phyloP scores from a whole-genome alignment of 2,888 invertebrate species.

The Himalopsyche kuldschensis region DNA sequence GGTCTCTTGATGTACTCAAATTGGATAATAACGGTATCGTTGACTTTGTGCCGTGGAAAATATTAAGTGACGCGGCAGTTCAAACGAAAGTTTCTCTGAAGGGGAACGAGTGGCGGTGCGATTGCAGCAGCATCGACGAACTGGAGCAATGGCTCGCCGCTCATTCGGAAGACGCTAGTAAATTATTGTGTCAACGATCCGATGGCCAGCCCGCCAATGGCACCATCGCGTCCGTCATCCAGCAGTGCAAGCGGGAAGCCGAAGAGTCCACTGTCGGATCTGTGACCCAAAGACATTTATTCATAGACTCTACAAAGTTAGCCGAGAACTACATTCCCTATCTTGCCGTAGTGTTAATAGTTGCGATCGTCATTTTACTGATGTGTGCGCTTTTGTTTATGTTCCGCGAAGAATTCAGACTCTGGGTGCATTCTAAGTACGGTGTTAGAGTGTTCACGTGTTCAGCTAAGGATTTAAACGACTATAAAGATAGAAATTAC shows the following conservation, averaged over 20 bases:
- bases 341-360: conserved; percentile 70
- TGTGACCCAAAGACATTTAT: conserved; percentile 59
- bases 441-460: conserved; percentile 74
- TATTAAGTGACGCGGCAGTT: conserved; percentile 64
- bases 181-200: conserved; percentile 67
- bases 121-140: conserved; percentile 71
- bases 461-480: conserved; percentile 58
- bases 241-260: conserved; percentile 62
- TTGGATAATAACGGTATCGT: conserved; percentile 78
- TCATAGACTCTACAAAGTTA: conserved; percentile 66
- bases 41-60: conserved; percentile 74
- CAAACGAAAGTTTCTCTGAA: conserved; percentile 72
- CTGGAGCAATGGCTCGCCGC: conserved; percentile 71
- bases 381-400: conserved; percentile 70
- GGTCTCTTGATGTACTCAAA: conserved; percentile 70
- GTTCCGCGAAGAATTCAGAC: conserved; percentile 74
- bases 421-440: conserved; percentile 79
- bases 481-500: conserved; percentile 70
- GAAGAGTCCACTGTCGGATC: conserved; percentile 69
- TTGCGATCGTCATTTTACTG: conserved; percentile 69
- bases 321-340: conserved; percentile 75
- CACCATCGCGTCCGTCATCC: conserved; percentile 55
- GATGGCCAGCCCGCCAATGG: conserved; percentile 57
- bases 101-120: conserved; percentile 83
- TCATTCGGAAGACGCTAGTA: conserved; percentile 67